Base-by-base conservation (phyloP, 2,888 invertebrate genomes). In the Tenthredo notha region DNA sequence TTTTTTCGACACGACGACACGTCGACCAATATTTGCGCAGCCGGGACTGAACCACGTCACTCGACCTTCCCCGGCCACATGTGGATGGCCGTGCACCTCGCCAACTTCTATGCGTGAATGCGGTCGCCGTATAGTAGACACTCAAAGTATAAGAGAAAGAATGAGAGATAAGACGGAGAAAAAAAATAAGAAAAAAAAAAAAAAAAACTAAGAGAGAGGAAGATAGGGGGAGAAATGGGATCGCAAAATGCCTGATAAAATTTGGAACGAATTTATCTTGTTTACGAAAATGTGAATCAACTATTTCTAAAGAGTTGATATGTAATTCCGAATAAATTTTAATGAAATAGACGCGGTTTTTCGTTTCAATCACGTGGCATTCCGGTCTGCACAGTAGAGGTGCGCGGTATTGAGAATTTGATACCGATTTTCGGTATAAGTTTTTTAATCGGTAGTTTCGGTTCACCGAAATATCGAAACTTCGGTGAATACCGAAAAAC, bases 1-100 rank as follows among this genome's bases (percentile, higher is more conserved):
- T 93, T 93, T 93, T 93, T 93, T 93, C 91, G 91, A 92, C 90
- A 92, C 89, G 89, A 90, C 91, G 91, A 92, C 92, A 91, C 90
- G 90, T 92, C 92, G 93, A 93, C 93, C 93, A 93, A 93, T 93
- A 93, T 93, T 93, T 93, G 92, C 93, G 91, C 93, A 93, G 93
- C 93, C 93, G 93, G 91, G 91, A 91, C 90, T 89, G 67, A 90
- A 88, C 91, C 89, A 88, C 93, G 93, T 93, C 93, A 93, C 92
- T 92, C 93, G 93, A 93, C 93, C 93, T 93, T 93, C 93, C 92
- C 90, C 90, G 90, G 91, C 92, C 92, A 92, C 85, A 85, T 92
- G 91, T 91, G 92, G 83, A 83, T 47, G 83, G 83, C 67, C 67
- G 83, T 61, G 78, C 61, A 80, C 58, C 40, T 37, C 40, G 37